These are phyloP conservation scores for Perca fluviatilis DNA, from an alignment of 2,113 vertebrate species.

Conservation along the genomic window DNA sequence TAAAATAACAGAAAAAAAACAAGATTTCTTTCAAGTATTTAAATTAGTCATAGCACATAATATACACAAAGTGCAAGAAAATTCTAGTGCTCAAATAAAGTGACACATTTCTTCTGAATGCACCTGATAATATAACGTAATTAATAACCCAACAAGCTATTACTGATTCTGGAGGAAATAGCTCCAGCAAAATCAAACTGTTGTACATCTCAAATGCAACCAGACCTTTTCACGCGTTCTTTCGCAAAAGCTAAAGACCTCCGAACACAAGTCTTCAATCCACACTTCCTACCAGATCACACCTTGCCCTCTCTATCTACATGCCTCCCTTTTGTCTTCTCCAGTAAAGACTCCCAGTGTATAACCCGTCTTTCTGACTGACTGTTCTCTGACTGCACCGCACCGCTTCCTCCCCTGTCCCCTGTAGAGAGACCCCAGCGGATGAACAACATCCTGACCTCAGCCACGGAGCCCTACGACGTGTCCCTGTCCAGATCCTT, in stretches of 20 bases:
- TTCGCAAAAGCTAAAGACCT: not conserved
- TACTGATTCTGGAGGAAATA: not conserved
- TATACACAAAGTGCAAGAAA: not conserved
- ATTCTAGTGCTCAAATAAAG: not conserved
- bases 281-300: conserved; percentile 13
- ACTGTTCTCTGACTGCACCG: conserved; percentile 41
- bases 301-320: not conserved
- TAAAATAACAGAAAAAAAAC: not conserved
- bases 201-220: not conserved
- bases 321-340: not conserved
- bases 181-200: not conserved
- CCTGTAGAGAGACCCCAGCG: conserved; percentile 90
- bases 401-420: conserved; percentile 42
- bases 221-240: rapidly evolving
- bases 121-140: not conserved
- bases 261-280: not conserved
- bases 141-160: not conserved
- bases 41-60: not conserved
- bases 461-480: conserved; percentile 96
- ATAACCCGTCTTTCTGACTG: conserved; percentile 9
- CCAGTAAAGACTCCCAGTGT: conserved; percentile 38
- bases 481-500: conserved; percentile 96
- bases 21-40: not conserved
- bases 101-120: not conserved
- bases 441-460: conserved; percentile 97